Evolutionary conservation across 2,888 invertebrate species (phyloP), one percentile per base, ranked within the genome.

Genomic region (Patella depressa): DNA sequence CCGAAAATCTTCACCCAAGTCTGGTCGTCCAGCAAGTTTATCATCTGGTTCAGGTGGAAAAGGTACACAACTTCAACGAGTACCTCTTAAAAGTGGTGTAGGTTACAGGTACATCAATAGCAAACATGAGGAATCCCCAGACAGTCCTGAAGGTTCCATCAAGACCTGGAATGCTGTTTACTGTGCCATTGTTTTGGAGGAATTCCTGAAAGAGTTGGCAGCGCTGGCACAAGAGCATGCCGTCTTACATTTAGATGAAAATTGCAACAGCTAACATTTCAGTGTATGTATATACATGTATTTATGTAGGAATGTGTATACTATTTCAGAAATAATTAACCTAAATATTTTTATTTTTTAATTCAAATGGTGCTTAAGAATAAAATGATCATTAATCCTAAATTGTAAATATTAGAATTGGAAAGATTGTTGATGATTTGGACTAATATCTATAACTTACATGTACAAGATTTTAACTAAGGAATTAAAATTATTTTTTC

Each of bases 211-310:
- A 91, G 98, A 98, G 92, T 93, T 99, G 79, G 96, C 98, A 0
- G 97, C 98, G 17, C 94, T 99, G 78, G 95, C 97, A 81, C 96
- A 98, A 91, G 98, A 99, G 91, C 98, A 99, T 91, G 95, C 96
- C 45, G 92, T 93, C 11, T 77, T 90, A 54, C 72, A 79, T 45
- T 69, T 78, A 19, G 86, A 86, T n/a, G 86, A 87, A 45, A 87
- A 84, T 17, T 85, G 83, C 73, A 72, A 75, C 54, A 82, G 84
- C 74, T 83, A 82, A 24, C 65, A 45, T 45, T 45, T 7, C 45
- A 45, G 45, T 45, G 45, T 45, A 45, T 45, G 7, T 45, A 45
- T 45, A 45, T 45, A n/a, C n/a, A n/a, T n/a, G n/a, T n/a, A 45
- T 45, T 45, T 45, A 45, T 45, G 45, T 45, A 45, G 45, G 45